Conservation (phyloP, 2,888 invertebrate genomes). For the Ophion obscuratus region DNA sequence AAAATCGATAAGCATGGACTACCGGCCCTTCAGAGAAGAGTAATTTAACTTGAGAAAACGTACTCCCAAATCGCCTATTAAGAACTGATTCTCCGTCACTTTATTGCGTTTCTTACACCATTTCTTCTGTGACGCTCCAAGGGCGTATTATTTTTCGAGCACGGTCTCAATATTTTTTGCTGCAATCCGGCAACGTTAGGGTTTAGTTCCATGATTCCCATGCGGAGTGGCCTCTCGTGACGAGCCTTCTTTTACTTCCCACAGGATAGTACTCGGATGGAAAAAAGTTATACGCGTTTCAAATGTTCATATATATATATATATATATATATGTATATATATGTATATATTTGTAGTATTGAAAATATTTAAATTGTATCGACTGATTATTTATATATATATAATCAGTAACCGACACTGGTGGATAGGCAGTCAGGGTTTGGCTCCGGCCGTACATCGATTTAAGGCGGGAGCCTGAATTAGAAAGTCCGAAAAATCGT, state of each 20-base stretch:
- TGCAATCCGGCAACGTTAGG: not conserved
- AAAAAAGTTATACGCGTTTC: not conserved
- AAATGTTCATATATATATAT: too few species aligned
- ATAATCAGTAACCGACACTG: too few species aligned
- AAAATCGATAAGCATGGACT: slow-evolving; percentile 64
- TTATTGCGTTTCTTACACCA: slow-evolving; percentile 13
- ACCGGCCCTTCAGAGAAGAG: slow-evolving; percentile 47
- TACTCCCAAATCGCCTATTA: slow-evolving; percentile 22
- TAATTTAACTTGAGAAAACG: slow-evolving; percentile 15
- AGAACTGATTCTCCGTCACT: not conserved
- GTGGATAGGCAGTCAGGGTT: too few species aligned
- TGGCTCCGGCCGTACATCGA: too few species aligned
- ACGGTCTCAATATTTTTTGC: slow-evolving; percentile 10
- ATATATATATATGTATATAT: too few species aligned
- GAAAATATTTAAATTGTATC: too few species aligned
- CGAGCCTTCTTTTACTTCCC: not conserved
- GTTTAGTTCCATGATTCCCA: not conserved
- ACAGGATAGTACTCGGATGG: not conserved
- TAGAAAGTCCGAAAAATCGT: too few species aligned
- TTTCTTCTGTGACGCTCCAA: not conserved
- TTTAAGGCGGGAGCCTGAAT: too few species aligned
- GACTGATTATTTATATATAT: too few species aligned
- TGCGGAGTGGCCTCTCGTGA: not conserved
- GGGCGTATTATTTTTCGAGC: not conserved
- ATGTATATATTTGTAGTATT: too few species aligned